phyloP scores from a whole-genome alignment of 1,140 invertebrate species.

The Chymomyza costata region DNA sequence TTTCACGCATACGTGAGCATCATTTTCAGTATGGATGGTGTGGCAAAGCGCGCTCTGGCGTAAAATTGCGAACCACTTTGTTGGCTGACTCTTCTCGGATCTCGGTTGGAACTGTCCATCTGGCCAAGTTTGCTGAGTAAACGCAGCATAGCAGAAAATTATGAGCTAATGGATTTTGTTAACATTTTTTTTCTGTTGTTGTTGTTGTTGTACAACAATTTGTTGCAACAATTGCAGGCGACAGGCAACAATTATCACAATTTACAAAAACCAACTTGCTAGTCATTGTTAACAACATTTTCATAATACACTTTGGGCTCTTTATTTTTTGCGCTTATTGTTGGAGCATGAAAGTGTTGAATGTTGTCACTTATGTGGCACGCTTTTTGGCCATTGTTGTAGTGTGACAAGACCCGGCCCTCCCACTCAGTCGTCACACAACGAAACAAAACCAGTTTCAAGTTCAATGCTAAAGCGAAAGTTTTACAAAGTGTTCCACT shows the following conservation, averaged over 20 bases:
- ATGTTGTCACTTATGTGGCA: slow-evolving; percentile 29
- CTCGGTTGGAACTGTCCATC: slow-evolving; percentile 37
- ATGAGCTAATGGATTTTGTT: slow-evolving; percentile 72
- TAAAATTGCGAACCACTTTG: slow-evolving; percentile 70
- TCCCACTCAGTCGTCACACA: background rate
- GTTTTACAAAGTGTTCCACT: no score
- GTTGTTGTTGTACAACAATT: slow-evolving; percentile 2
- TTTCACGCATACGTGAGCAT: slow-evolving; percentile 67
- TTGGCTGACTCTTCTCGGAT: slow-evolving; percentile 44
- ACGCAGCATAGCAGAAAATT: slow-evolving; percentile 70
- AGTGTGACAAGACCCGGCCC: no score
- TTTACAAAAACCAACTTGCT: slow-evolving; percentile 38
- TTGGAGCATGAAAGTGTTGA: slow-evolving; percentile 63
- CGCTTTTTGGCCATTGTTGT: slow-evolving; percentile 34
- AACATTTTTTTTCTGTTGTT: slow-evolving; percentile 3
- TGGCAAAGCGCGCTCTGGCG: slow-evolving; percentile 64
- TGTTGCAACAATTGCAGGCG: background rate
- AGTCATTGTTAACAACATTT: slow-evolving; percentile 44
- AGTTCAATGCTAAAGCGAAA: slow-evolving; percentile 44
- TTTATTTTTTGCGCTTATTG: slow-evolving; percentile 20
- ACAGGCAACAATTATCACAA: slow-evolving; percentile 36
- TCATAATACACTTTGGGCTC: no score
- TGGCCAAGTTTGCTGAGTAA: slow-evolving; percentile 30
- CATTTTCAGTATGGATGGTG: slow-evolving; percentile 23
- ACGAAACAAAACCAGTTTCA: slow-evolving; percentile 39